phyloP scores from a whole-genome alignment of 2,113 vertebrate species.

The Mastomys coucha region DNA sequence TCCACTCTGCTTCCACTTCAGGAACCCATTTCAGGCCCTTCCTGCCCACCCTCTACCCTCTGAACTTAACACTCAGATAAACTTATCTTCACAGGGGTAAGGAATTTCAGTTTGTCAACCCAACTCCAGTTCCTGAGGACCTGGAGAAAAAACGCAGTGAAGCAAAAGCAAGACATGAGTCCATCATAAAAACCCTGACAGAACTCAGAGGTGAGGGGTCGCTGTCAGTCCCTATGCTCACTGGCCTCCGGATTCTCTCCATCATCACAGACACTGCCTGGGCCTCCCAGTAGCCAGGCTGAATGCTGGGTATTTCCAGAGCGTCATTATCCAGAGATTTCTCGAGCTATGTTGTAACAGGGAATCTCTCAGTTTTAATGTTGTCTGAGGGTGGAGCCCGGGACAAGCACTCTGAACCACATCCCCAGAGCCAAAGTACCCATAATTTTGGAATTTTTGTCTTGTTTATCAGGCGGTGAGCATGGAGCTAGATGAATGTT shows the following conservation, averaged over 20 bases:
- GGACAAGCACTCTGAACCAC: neutral
- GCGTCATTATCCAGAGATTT: neutral
- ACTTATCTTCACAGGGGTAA: neutral
- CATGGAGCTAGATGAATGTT: neutral
- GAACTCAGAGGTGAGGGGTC: neutral
- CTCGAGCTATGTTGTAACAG: neutral
- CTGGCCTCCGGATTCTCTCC: neutral
- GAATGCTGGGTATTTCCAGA: neutral
- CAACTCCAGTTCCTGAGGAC: neutral
- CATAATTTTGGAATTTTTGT: neutral
- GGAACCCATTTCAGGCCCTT: neutral
- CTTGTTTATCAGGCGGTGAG: too few relatives aligned
- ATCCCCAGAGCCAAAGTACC: neutral
- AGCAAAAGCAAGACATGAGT: neutral
- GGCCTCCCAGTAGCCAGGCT: neutral
- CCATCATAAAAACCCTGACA: neutral
- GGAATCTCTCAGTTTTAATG: neutral
- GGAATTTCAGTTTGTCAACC: neutral
- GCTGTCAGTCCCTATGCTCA: neutral
- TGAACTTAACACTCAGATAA: neutral
- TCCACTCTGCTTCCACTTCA: neutral
- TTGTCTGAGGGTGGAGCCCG: neutral
- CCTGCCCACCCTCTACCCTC: neutral
- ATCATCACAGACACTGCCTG: neutral
- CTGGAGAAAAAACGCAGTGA: slow-evolving; percentile 14